Conservation (phyloP, 2,888 invertebrate species). For the Drosophila emarginata region DNA sequence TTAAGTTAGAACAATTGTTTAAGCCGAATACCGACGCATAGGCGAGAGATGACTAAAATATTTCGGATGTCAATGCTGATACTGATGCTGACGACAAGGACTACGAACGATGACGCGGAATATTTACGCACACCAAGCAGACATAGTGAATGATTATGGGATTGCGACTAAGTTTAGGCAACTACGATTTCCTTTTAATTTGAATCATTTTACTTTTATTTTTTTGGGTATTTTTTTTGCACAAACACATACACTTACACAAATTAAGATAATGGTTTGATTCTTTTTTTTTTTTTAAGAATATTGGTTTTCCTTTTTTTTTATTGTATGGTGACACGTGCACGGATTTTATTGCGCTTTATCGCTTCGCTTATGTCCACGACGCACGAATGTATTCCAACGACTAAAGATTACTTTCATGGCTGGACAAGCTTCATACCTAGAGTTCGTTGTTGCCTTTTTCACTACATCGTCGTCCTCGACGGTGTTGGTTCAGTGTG, state of each 20-base stretch:
- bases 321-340: conserved; percentile 19
- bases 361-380: conserved; percentile 61
- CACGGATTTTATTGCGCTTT: conserved; percentile 30
- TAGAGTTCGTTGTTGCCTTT: conserved; percentile 14
- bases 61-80: neutral
- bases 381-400: conserved; percentile 79
- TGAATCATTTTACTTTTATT: neutral
- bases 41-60: neutral
- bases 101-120: conserved; percentile 10
- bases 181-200: neutral
- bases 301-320: neutral
- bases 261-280: neutral
- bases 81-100: neutral
- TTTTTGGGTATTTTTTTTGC: neutral
- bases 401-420: conserved; percentile 72
- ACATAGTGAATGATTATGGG: neutral
- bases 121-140: conserved; percentile 3
- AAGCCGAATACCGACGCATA: neutral
- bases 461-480: conserved; percentile 8
- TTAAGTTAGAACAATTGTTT: neutral
- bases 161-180: conserved; percentile 7
- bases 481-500: neutral
- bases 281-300: neutral
- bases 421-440: conserved; percentile 41
- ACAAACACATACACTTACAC: conserved; percentile 3